A percentile compares a stretch with the other conserved stretches of the same genome.
Conservation (phyloP, 35 echinoderm and acorn worm species). For the Heliocidaris erythrogramma region DNA sequence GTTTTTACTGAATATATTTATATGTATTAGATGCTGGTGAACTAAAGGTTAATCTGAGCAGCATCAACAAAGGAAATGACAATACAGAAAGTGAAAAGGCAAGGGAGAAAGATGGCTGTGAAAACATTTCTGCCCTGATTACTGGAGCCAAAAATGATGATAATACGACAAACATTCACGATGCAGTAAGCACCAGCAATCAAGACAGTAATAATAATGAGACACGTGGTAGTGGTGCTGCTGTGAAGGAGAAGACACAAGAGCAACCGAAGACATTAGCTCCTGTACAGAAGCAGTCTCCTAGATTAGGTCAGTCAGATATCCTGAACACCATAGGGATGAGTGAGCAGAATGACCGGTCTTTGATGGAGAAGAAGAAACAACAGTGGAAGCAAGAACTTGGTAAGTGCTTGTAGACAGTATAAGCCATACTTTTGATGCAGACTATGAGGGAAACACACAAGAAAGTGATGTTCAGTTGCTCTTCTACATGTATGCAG, state of each 20-base stretch:
- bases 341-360: conserved; percentile 25
- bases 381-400: conserved; percentile 73
- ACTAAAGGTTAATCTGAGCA: background rate
- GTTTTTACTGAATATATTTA: background rate
- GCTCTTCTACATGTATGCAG: too few species aligned
- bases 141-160: background rate
- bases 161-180: too few species aligned
- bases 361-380: conserved; percentile 65
- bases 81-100: background rate
- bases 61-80: background rate
- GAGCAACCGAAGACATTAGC: background rate
- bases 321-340: conserved; percentile 32
- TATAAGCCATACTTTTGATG: background rate
- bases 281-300: background rate
- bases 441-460: background rate
- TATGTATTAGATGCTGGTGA: background rate
- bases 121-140: background rate
- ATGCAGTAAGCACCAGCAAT: background rate
- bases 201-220: conserved; percentile 2
- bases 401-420: conserved; percentile 51
- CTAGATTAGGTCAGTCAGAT: conserved; percentile 25
- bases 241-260: background rate
- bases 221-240: background rate
- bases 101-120: background rate
- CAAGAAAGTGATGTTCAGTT: background rate